These are phyloP conservation scores for Rhinopithecus roxellana DNA, from an alignment of 2,113 vertebrate genomes.

Conservation along the genomic window DNA sequence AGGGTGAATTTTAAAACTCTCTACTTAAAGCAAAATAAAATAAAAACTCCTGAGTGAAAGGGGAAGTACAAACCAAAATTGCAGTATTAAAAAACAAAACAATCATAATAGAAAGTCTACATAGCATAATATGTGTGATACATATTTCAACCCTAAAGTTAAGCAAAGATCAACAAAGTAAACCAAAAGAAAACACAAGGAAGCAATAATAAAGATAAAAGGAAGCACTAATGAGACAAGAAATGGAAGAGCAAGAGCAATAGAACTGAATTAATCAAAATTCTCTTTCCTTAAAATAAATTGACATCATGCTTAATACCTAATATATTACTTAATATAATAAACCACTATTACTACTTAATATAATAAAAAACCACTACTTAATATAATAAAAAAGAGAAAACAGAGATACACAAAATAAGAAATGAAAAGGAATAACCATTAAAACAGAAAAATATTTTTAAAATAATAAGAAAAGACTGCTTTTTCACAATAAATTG, in stretches of 20 bases:
- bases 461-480: not conserved
- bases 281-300: conserved; percentile 20
- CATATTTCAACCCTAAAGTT: conserved; percentile 10
- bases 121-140: not conserved
- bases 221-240: not conserved
- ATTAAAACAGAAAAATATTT: not conserved
- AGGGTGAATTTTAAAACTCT: not conserved
- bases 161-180: not conserved
- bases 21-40: not conserved
- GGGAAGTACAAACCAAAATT: conserved; percentile 18
- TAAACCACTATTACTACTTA: too few species aligned
- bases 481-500: not conserved
- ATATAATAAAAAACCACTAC: not conserved
- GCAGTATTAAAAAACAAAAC: not conserved
- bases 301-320: not conserved
- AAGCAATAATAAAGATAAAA: conserved; percentile 10
- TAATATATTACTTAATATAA: too few species aligned
- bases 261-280: conserved; percentile 1
- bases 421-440: not conserved
- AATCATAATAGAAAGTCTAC: not conserved
- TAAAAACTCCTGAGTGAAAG: not conserved
- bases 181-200: not conserved
- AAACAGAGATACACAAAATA: conserved; percentile 31
- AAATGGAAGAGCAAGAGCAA: not conserved
- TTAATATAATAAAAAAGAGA: conserved; percentile 21